Evolutionary conservation across 2,888 invertebrate species (phyloP).

Genomic region (Hirtodrosophila confusa): DNA sequence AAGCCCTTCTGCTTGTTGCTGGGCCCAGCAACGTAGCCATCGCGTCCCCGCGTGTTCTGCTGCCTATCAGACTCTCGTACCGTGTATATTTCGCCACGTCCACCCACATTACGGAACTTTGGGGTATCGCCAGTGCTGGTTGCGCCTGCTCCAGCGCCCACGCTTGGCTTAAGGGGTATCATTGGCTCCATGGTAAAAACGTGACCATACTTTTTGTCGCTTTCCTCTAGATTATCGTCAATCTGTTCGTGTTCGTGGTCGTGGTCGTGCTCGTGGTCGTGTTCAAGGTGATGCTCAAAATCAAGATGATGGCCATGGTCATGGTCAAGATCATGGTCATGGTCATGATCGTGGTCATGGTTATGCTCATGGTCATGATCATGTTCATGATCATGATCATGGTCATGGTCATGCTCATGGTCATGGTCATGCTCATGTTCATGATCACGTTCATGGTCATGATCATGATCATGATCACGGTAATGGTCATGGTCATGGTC

Average conservation of each 20-base stretch:
- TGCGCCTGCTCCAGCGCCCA: conserved; percentile 30
- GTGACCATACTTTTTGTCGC: conserved; percentile 67
- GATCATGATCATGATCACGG: conserved; percentile 16
- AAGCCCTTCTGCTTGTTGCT: conserved; percentile 81
- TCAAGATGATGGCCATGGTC: conserved; percentile 3
- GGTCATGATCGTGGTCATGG: conserved; percentile 28
- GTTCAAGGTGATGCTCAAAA: conserved; percentile 4
- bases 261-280: conserved; percentile 11
- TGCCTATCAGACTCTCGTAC: conserved; percentile 81
- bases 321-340: conserved; percentile 22
- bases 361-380: conserved; percentile 42
- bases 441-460: conserved; percentile 7
- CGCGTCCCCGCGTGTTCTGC: conserved; percentile 72
- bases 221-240: conserved; percentile 39
- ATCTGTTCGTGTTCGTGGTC: conserved; percentile 19
- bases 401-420: conserved; percentile 14
- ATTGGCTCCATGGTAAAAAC: conserved; percentile 79
- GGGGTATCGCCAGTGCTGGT: conserved; percentile 58
- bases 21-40: conserved; percentile 73
- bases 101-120: conserved; percentile 77
- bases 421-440: conserved; percentile 8
- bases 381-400: conserved; percentile 18
- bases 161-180: conserved; percentile 48
- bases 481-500: conserved; percentile 26
- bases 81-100: conserved; percentile 80